Evolutionary conservation across 2,113 vertebrate genomes (phyloP), one percentile per base, ranked within the genome.

Genomic region (Caracal caracal): DNA sequence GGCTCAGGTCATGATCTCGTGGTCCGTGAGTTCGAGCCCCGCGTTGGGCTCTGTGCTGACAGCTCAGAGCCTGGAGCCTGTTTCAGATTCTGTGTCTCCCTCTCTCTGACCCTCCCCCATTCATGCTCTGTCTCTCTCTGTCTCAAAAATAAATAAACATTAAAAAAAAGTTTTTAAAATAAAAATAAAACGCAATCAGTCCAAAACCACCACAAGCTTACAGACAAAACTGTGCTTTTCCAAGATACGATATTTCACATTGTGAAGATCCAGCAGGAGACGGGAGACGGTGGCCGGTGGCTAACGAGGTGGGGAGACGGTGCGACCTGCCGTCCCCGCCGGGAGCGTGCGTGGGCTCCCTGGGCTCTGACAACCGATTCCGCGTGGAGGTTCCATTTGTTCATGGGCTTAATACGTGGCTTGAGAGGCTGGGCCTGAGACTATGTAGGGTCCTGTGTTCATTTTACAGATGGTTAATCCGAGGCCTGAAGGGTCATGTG

Each of bases 401-500:
- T 75, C 53, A 13, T 30, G 2, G 35, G 28, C 17, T 85, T 49
- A 70, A 10, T 0, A 49, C 0, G 24, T 11, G 6, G 12, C 5
- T 78, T 2, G 2, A 24, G 30, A 47, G 11, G 19, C 22, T 65
- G n/a, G 30, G 13, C 26, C 24, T 79, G 37, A 49, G 59, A 33
- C 9, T 30, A 1, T 4, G 0, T 11, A 49, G 5, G 47, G 17
- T 3, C 51, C 3, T 7, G 33, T 30, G 5, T 26, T n/a, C 37
- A 37, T n/a, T 13, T 49, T 47, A 59, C 28, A 59, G 2, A 4
- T 40, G 33, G 80, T 43, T 82, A 26, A 63, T 16, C 20, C 22
- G 28, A 88, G 33, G 49, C 47, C n/a, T 0, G 10, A 1, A 0
- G 30, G 33, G 24, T 19, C 19, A 76, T 12, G 40, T 78, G 35